phyloP scores from a whole-genome alignment of 2,888 invertebrate genomes.

The Catocala nupta region DNA sequence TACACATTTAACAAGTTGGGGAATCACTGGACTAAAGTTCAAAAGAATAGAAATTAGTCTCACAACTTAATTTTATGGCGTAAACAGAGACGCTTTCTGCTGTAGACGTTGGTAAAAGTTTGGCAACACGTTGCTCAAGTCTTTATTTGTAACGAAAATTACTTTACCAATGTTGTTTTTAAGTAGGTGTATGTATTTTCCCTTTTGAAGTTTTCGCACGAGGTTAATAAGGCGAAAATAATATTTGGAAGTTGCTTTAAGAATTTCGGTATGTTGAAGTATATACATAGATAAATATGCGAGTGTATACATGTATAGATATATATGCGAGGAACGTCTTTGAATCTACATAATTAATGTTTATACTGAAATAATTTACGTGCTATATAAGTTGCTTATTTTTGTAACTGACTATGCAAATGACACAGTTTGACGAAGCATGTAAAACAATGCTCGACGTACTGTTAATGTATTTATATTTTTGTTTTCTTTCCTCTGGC shows the following conservation, averaged over 20 bases:
- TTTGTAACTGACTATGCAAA: too few relatives aligned
- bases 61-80: conserved; percentile 20
- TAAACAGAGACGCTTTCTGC: conserved; percentile 29
- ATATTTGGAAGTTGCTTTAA: not conserved
- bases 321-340: too few relatives aligned
- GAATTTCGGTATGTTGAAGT: not conserved
- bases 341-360: too few relatives aligned
- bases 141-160: conserved; percentile 13
- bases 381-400: too few relatives aligned
- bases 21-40: conserved; percentile 34
- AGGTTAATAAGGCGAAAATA: conserved; percentile 9
- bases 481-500: too few relatives aligned
- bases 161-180: conserved; percentile 9
- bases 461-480: too few relatives aligned
- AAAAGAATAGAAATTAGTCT: conserved; percentile 36
- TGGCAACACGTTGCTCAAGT: conserved; percentile 1
- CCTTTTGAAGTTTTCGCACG: not conserved
- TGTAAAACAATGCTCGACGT: too few relatives aligned
- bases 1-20: conserved; percentile 41
- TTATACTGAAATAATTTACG: too few relatives aligned
- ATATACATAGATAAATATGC: not conserved
- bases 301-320: not conserved
- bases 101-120: conserved; percentile 39
- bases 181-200: conserved; percentile 9
- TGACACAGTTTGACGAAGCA: too few relatives aligned